Evolutionary conservation across 2,888 invertebrate species (phyloP).

Genomic region (Melanargia galathea): DNA sequence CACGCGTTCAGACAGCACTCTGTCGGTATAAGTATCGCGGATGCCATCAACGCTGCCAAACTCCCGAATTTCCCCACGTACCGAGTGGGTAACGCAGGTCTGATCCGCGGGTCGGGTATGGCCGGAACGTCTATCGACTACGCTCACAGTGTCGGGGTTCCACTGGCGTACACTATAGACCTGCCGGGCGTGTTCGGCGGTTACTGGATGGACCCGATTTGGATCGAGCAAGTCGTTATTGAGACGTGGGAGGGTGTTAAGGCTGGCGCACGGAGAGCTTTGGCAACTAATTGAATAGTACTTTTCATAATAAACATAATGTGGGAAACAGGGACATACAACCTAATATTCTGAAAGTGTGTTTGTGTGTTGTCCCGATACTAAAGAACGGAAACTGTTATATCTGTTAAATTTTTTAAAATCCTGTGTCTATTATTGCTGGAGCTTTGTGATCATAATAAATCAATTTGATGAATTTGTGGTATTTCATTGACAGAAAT

Average conservation of each 20-base stretch:
- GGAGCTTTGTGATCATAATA: too few species aligned
- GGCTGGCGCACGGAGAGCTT: conserved; percentile 21
- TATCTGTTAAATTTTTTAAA: too few species aligned
- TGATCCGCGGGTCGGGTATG: conserved; percentile 78
- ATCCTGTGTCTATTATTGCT: too few species aligned
- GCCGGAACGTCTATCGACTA: conserved; percentile 87
- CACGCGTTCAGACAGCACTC: conserved; percentile 70
- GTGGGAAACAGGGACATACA: too few species aligned
- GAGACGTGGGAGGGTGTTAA: conserved; percentile 79
- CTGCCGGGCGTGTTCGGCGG: conserved; percentile 80
- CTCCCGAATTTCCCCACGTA: conserved; percentile 67
- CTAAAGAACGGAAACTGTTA: too few species aligned
- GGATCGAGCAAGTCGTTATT: conserved; percentile 79
- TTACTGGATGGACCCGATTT: conserved; percentile 80
- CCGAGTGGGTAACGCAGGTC: conserved; percentile 75
- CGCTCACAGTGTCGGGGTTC: conserved; percentile 80
- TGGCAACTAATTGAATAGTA: conserved; percentile 20
- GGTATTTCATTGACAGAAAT: too few species aligned
- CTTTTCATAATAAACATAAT: not conserved
- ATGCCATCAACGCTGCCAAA: conserved; percentile 60
- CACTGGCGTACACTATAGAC: conserved; percentile 84
- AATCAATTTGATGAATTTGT: too few species aligned
- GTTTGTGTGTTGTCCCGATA: too few species aligned
- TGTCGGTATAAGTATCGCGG: conserved; percentile 65
- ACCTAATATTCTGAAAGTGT: too few species aligned